These are phyloP conservation scores for Mythimna vitellina DNA, from an alignment of 2,888 invertebrate species.

Conservation along the genomic window DNA sequence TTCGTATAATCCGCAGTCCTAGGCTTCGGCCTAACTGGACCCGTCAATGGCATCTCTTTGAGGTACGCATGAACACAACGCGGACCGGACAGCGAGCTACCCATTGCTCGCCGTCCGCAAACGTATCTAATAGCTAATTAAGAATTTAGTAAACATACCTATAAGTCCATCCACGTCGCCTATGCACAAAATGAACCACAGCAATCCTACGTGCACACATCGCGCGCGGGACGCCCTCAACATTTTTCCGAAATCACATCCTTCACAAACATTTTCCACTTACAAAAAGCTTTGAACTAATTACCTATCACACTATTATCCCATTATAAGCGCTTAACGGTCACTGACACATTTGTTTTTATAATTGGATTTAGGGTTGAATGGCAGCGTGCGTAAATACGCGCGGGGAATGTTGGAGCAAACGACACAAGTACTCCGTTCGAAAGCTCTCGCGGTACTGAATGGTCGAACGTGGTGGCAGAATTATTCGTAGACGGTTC, in stretches of 20 bases:
- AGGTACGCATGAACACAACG: no score
- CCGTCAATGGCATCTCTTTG: no score
- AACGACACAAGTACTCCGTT: constrained; percentile 66
- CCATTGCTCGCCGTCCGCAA: no score
- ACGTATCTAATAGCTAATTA: constrained; percentile 7
- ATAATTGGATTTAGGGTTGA: constrained; percentile 85
- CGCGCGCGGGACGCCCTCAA: constrained; percentile 81
- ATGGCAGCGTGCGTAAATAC: constrained; percentile 81
- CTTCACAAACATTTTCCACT: constrained; percentile 80
- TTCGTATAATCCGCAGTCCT: no score
- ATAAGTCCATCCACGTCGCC: constrained; percentile 82
- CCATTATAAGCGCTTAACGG: constrained; percentile 72
- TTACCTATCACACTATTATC: constrained; percentile 76
- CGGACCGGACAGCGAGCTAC: no score
- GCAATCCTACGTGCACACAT: constrained; percentile 82
- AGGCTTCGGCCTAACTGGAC: no score
- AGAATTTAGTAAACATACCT: constrained; percentile 72
- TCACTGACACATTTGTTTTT: constrained; percentile 76
- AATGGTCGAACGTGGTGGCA: constrained; percentile 54
- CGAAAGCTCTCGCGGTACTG: constrained; percentile 80
- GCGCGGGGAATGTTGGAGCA: constrained; percentile 63
- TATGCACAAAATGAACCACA: constrained; percentile 75
- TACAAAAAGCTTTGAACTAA: constrained; percentile 70
- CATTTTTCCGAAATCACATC: constrained; percentile 88
- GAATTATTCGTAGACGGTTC: constrained; percentile 63